Conservation (phyloP, 2,888 invertebrate species). For the Poecilobothrus nobilitatus region DNA sequence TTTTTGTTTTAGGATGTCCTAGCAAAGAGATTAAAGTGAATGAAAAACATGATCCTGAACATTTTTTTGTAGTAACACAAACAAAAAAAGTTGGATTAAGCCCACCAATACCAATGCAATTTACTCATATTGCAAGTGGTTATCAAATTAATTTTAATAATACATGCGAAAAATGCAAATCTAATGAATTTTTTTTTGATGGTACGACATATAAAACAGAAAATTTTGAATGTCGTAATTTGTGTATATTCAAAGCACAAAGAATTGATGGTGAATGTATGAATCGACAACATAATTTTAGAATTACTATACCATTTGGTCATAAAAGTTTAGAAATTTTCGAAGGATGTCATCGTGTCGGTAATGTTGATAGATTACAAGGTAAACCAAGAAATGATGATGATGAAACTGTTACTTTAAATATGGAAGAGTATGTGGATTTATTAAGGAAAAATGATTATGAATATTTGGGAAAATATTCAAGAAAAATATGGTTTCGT, state of each 20-base stretch:
- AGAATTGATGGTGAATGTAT: background rate
- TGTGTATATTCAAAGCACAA: background rate
- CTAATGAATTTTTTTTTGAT: background rate
- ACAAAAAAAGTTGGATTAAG: background rate
- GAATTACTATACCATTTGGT: background rate
- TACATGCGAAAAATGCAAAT: background rate
- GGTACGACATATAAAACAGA: background rate
- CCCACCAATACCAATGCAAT: background rate
- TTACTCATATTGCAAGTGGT: conserved; percentile 5
- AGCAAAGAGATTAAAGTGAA: background rate
- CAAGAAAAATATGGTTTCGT: background rate
- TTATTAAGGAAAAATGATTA: background rate
- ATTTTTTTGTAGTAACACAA: background rate
- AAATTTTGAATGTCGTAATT: conserved; percentile 2
- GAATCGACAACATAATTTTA: background rate
- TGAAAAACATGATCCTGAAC: background rate
- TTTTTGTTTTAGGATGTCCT: background rate
- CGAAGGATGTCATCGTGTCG: background rate
- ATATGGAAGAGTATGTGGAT: background rate
- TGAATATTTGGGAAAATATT: background rate
- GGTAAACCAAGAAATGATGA: background rate
- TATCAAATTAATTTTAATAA: background rate
- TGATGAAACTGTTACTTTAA: background rate
- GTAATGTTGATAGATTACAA: background rate
- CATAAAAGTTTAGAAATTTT: background rate